phyloP scores from a whole-genome alignment of 2,113 vertebrate species.

The Mobula birostris region DNA sequence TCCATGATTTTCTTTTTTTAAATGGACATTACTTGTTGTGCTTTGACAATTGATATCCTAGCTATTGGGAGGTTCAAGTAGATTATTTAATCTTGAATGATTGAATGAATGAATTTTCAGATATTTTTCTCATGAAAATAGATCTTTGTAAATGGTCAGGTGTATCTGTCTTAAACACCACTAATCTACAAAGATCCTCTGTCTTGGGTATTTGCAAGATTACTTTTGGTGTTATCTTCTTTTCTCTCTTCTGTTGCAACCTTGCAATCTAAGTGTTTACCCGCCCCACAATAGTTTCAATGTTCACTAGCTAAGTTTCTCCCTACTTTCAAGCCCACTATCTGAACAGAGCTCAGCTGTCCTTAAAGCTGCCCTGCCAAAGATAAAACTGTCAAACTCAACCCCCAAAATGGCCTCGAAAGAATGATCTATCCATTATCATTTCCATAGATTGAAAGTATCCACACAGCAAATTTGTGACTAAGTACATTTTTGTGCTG shows the following conservation, averaged over 20 bases:
- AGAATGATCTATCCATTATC: not conserved
- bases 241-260: not conserved
- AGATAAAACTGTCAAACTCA: not conserved
- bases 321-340: not conserved
- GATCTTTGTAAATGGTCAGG: not conserved
- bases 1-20: not conserved
- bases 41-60: not conserved
- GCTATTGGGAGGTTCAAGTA: not conserved
- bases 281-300: not conserved
- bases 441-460: no score
- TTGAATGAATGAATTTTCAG: not conserved
- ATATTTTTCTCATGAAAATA: not conserved
- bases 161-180: not conserved
- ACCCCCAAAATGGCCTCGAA: not conserved
- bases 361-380: not conserved
- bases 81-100: not conserved
- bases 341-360: not conserved
- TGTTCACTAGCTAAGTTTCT: not conserved
- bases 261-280: not conserved
- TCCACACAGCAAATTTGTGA: not conserved
- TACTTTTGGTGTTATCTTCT: not conserved
- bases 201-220: not conserved
- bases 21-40: not conserved
- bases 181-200: not conserved
- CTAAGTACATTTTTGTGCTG: not conserved